A percentile compares a stretch with the other conserved stretches of the same genome.
Evolutionary conservation across 2,888 invertebrate species (phyloP).

Genomic region (Bruchidius siliquastri): DNA sequence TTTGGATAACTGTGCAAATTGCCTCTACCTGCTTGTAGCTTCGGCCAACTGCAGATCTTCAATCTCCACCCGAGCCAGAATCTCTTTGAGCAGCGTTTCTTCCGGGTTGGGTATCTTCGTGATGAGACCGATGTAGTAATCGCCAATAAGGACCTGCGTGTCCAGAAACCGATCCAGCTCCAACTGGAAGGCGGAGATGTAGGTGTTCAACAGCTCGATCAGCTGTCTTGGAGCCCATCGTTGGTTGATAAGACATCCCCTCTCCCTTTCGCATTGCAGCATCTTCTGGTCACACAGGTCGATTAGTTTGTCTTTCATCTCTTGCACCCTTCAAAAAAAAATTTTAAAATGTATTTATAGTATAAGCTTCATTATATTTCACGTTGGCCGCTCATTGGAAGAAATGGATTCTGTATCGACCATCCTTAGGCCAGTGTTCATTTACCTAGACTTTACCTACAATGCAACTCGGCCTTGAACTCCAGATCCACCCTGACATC

Average conservation of each 20-base stretch:
- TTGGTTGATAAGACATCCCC: constrained; percentile 51
- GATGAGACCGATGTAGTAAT: constrained; percentile 46
- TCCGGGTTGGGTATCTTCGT: constrained; percentile 47
- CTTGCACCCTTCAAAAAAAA: constrained; percentile 27
- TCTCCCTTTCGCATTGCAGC: constrained; percentile 52
- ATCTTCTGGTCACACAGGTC: constrained; percentile 56
- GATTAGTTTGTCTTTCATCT: constrained; percentile 48
- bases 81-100: constrained; percentile 48
- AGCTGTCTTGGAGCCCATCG: constrained; percentile 57
- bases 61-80: constrained; percentile 13
- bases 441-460: constrained; percentile 15
- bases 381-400: too few species aligned
- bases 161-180: constrained; percentile 56
- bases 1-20: too few species aligned
- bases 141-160: constrained; percentile 44
- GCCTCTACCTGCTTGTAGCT: not conserved
- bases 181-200: constrained; percentile 55
- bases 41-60: constrained; percentile 2
- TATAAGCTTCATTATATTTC: too few species aligned
- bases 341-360: too few species aligned
- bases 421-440: too few species aligned
- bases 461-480: constrained; percentile 59
- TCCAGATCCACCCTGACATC: constrained; percentile 55
- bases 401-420: too few species aligned
- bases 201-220: constrained; percentile 53